phyloP scores from a whole-genome alignment of 2,113 vertebrate genomes.

The Eurypyga helias region DNA sequence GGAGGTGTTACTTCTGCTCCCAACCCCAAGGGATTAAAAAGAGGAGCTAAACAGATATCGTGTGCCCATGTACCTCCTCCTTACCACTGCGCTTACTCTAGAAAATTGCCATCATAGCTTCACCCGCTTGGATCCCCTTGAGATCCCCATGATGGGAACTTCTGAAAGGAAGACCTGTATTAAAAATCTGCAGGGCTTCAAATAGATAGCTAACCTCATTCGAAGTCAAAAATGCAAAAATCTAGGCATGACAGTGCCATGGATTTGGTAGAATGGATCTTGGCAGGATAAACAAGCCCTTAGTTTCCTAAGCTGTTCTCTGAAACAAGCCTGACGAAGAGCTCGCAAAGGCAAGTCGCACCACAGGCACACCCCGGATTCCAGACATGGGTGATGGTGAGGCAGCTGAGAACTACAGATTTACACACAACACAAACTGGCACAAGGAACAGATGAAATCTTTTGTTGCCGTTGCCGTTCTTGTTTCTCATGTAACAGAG shows the following conservation, averaged over 20 bases:
- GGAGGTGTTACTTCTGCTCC: not conserved
- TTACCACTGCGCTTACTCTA: not conserved
- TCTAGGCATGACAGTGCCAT: not conserved
- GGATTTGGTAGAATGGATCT: not conserved
- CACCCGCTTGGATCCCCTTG: not conserved
- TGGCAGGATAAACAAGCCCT: not conserved
- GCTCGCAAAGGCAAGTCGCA: not conserved
- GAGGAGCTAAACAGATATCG: not conserved
- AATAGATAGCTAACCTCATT: not conserved
- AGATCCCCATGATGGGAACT: not conserved
- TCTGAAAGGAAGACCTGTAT: not conserved
- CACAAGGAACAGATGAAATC: slow-evolving; percentile 34
- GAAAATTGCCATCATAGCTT: not conserved
- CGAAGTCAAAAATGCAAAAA: not conserved
- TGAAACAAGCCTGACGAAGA: not conserved
- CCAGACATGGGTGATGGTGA: slow-evolving; percentile 19
- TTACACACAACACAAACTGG: slow-evolving; percentile 62
- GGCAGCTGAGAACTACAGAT: slow-evolving; percentile 30
- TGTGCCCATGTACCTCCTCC: not conserved
- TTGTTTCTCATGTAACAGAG: slow-evolving; percentile 26
- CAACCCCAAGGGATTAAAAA: not conserved
- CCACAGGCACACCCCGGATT: slow-evolving; percentile 34
- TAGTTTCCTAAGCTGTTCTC: not conserved
- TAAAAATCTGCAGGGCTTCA: not conserved
- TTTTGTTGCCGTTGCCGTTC: slow-evolving; percentile 41